These are phyloP conservation scores for Seriola aureovittata DNA, from an alignment of 2,113 vertebrate species.

Conservation along the genomic window DNA sequence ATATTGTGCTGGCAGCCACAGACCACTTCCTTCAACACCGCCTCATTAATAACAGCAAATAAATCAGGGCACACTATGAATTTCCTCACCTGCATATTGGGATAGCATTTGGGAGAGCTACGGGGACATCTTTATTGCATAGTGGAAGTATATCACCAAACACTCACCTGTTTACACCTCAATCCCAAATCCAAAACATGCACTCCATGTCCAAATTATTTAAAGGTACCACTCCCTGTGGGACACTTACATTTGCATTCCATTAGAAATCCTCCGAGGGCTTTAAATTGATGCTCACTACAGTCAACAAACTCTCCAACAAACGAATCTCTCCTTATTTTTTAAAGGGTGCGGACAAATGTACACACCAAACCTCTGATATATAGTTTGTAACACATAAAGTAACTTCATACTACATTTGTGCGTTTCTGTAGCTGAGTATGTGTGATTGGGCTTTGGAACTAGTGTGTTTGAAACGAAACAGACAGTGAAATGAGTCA, in stretches of 20 bases:
- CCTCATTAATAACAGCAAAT: conserved; percentile 81
- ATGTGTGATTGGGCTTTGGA: conserved; percentile 3
- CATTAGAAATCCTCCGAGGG: conserved; percentile 46
- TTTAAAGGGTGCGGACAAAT: background rate
- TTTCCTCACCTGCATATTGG: conserved; percentile 69
- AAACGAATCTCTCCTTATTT: background rate
- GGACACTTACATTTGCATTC: conserved; percentile 44
- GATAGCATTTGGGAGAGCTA: conserved; percentile 58
- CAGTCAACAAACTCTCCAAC: conserved; percentile 12
- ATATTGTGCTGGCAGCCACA: conserved; percentile 78
- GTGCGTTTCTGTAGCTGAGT: background rate
- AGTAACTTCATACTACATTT: background rate
- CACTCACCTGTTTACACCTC: conserved; percentile 61
- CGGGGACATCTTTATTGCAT: conserved; percentile 71
- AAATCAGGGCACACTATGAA: conserved; percentile 74
- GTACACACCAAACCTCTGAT: background rate
- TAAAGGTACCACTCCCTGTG: conserved; percentile 57
- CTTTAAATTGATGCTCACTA: conserved; percentile 32
- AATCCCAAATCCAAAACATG: conserved; percentile 57
- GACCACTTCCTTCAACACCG: conserved; percentile 73
- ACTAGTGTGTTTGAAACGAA: conserved; percentile 36
- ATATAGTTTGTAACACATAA: background rate
- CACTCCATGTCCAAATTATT: conserved; percentile 68
- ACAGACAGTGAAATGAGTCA: conserved; percentile 37
- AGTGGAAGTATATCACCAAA: conserved; percentile 53